Evolutionary conservation across 2,113 vertebrate genomes (phyloP).

Genomic region (Marcusenius ussheri): DNA sequence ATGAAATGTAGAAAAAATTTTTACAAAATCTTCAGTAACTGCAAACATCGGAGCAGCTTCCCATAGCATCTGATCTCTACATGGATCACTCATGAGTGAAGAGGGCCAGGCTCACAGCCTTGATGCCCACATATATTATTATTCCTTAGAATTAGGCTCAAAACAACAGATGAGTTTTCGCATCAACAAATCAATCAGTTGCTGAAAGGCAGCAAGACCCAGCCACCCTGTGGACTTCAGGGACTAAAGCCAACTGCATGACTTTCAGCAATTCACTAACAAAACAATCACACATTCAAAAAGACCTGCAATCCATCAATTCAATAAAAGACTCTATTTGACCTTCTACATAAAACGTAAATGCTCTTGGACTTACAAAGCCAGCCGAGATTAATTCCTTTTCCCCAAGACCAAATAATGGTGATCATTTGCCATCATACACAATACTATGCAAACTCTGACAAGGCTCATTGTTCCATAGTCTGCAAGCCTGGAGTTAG

Average conservation of each 20-base stretch:
- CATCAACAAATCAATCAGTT: not conserved
- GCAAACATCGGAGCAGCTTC: not conserved
- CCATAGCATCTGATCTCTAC: not conserved
- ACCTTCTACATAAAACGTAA: not conserved
- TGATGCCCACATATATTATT: not conserved
- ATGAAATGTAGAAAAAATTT: not conserved
- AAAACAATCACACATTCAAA: not conserved
- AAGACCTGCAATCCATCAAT: not conserved
- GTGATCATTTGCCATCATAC: not conserved
- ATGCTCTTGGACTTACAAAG: not conserved
- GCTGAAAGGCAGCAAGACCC: not conserved
- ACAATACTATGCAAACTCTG: not conserved
- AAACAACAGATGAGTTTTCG: not conserved
- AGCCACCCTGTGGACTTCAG: not conserved
- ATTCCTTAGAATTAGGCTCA: not conserved
- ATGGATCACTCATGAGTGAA: not conserved
- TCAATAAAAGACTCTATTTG: not conserved
- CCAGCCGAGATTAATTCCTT: not conserved
- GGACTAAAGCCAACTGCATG: not conserved
- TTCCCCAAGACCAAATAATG: not conserved
- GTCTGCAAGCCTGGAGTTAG: not conserved
- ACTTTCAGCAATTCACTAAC: not conserved
- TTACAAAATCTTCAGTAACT: not conserved
- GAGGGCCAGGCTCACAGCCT: not conserved
- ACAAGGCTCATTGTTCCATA: not conserved